Evolutionary conservation across 2,888 invertebrate species (phyloP), one percentile per base, ranked within the genome.

Genomic region (Volucella zonaria): DNA sequence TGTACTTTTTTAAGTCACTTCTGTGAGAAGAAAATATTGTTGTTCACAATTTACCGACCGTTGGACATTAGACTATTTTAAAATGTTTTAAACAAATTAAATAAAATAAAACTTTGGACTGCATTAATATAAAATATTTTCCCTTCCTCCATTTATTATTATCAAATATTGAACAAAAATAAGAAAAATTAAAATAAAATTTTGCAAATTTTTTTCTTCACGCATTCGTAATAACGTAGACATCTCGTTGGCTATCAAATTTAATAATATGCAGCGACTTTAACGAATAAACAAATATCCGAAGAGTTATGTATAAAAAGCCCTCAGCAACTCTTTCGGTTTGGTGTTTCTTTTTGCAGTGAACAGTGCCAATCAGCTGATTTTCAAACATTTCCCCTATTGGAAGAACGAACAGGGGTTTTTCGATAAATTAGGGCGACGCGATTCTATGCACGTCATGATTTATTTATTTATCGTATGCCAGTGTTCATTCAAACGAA

Each of bases 41-140:
- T 64, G n/a, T 74, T 56, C 12, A 43, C 52, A 62, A 31, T 15
- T 38, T 15, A 40, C 12, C 2, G 61, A 47, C 8, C 6, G 45
- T 40, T 61, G 73, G 59, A 71, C 75, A 51, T 67, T 67, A 59
- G 66, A 59, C 67, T 15, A 45, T 45, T 8, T 52, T 62, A n/a
- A n/a, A 59, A 43, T 51, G 12, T 15, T 66, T 15, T 56, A 15
- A 54, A 9, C 47, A 52, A 42, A 14, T 66, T 49, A n/a, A 8
- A 1, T n/a, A 10, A 1, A 8, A 8, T 2, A 62, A 58, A 23
- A 66, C 66, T 64, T 58, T 76, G 66, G 66, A 67, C 67, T 75
- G 49, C 49, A 51, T 18, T 23, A 23, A 56, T 12, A n/a, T n/a
- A 11, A 62, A 23, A 43, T 51, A 31, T 31, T 31, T 31, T 6